phyloP scores from a whole-genome alignment of 2,888 invertebrate species.

The Periphyllus acericola region DNA sequence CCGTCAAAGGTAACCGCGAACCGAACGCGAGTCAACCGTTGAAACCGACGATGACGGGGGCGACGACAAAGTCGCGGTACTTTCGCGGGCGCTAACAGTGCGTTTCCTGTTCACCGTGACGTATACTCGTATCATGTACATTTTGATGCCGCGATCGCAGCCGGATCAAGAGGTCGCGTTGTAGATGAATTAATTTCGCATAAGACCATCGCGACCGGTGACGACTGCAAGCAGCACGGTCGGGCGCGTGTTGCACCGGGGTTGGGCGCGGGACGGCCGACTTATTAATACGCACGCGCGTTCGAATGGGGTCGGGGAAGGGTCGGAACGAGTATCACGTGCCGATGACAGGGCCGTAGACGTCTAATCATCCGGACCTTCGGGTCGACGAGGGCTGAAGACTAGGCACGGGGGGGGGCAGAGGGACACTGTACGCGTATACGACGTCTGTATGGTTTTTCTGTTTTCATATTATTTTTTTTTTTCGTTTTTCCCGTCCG shows the following conservation, averaged over 20 bases:
- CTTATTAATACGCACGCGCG: background rate
- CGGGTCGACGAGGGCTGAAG: background rate
- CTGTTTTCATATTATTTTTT: conserved; percentile 8
- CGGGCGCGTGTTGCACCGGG: background rate
- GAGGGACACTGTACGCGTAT: background rate
- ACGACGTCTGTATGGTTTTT: background rate
- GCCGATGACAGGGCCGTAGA: conserved; percentile 41
- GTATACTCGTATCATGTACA: no score
- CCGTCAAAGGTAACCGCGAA: background rate
- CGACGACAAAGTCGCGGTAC: no score
- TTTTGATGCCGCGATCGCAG: background rate
- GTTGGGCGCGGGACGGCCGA: background rate
- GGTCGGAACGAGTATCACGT: conserved; percentile 41
- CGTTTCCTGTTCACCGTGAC: no score
- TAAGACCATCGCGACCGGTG: background rate
- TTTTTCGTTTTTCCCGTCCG: background rate
- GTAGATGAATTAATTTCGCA: background rate
- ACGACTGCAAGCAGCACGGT: background rate
- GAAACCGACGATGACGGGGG: no score
- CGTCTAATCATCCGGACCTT: conserved; percentile 26
- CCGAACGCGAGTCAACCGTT: background rate
- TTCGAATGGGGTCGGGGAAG: background rate
- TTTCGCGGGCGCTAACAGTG: no score
- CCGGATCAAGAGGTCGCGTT: background rate
- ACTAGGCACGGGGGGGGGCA: background rate